Evolutionary conservation across 2,113 vertebrate species (phyloP).

Genomic region (Notothenia rossii): DNA sequence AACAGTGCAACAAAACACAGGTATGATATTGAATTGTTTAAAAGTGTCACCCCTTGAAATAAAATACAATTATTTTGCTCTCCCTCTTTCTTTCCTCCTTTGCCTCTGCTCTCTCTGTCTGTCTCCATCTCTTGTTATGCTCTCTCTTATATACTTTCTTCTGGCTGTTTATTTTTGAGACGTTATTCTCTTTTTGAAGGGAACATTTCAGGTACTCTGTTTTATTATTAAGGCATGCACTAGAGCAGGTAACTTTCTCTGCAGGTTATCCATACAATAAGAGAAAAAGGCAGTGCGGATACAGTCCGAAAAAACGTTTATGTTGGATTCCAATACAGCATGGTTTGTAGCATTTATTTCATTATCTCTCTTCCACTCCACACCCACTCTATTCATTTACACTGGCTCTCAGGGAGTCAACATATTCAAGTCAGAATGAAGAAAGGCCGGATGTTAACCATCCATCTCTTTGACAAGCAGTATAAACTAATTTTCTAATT

Average conservation of each 20-base stretch:
- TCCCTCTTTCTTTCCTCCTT: conserved; percentile 20
- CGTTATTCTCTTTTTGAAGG: conserved; percentile 21
- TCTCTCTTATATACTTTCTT: neutral
- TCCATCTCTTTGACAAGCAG: conserved; percentile 72
- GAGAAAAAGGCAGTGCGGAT: conserved; percentile 1
- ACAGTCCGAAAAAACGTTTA: conserved; percentile 13
- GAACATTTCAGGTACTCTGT: conserved; percentile 38
- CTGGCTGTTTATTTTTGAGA: conserved; percentile 43
- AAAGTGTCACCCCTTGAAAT: conserved; percentile 60
- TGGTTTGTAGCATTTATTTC: conserved; percentile 36
- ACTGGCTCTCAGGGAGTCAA: conserved; percentile 39
- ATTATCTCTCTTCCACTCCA: conserved; percentile 42
- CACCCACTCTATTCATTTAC: conserved; percentile 52
- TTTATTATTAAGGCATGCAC: conserved; percentile 45
- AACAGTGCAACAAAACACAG: conserved; percentile 66
- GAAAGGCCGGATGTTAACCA: conserved; percentile 65
- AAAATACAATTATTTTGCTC: conserved; percentile 59
- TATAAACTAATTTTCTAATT: conserved; percentile 83
- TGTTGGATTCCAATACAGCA: conserved; percentile 24
- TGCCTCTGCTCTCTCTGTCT: conserved; percentile 14
- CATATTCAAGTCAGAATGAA: conserved; percentile 52
- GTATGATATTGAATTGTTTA: conserved; percentile 64
- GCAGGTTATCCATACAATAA: conserved; percentile 22
- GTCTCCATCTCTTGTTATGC: conserved; percentile 23
- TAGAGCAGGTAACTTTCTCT: conserved; percentile 26